Evolutionary conservation across 2,797 vertebrate genomes (phyloP).

Genomic region (Pterois miles): DNA sequence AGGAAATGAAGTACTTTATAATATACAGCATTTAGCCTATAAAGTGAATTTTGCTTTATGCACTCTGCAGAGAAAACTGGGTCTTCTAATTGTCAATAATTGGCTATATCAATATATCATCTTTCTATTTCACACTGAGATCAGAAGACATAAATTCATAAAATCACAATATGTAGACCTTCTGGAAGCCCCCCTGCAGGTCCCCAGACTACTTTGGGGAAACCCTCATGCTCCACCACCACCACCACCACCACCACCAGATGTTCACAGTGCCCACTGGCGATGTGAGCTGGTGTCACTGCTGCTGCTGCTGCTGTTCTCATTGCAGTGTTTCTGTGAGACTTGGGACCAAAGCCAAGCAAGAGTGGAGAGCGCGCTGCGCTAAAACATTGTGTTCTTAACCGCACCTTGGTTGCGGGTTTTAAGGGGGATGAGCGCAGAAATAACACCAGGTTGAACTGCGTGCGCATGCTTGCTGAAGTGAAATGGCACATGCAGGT

Average conservation of each 20-base stretch:
- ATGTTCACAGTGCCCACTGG: slow-evolving; percentile 49
- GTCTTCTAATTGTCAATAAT: neutral
- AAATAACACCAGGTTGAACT: neutral
- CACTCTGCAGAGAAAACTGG: neutral
- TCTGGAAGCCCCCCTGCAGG: neutral
- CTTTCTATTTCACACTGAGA: too few relatives aligned
- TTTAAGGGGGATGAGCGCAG: neutral
- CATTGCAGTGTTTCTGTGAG: slow-evolving; percentile 58
- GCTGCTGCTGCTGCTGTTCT: slow-evolving; percentile 26
- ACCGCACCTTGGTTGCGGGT: slow-evolving; percentile 42
- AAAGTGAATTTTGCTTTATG: neutral
- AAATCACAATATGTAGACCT: neutral
- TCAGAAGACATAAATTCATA: neutral
- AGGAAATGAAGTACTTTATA: slow-evolving; percentile 7
- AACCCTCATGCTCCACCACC: slow-evolving; percentile 22
- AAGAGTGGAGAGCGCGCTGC: slow-evolving; percentile 30
- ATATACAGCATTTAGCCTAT: neutral
- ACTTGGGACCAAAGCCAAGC: slow-evolving; percentile 66
- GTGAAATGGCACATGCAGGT: slow-evolving; percentile 27
- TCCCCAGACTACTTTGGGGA: slow-evolving; percentile 33
- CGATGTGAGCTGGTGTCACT: slow-evolving; percentile 49
- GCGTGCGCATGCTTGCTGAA: neutral
- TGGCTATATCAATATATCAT: neutral
- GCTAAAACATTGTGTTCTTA: slow-evolving; percentile 44
- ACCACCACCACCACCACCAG: slow-evolving; percentile 16